Evolutionary conservation across 2,113 vertebrate species (phyloP), one percentile per base, ranked within the genome.

Genomic region (Vidua chalybeata): DNA sequence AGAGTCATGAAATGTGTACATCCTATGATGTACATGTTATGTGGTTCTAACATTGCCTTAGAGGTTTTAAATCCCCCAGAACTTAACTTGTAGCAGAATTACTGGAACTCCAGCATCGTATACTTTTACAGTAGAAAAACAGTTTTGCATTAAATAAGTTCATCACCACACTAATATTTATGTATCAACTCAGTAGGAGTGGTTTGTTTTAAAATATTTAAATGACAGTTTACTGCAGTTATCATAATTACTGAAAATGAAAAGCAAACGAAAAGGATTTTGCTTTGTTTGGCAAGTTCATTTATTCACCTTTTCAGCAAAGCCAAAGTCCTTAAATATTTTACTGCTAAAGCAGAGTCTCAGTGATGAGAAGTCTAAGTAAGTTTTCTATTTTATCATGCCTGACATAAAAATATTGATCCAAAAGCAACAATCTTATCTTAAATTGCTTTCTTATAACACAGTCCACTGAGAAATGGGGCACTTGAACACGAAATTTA

Each of bases 371-470:
- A 79, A 69, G 19, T 80, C 58, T 56, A 37, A 72, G 58, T 27
- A 48, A 55, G 20, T 51, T 88, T 90, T 84, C 43, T 84, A 1
- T 86, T 73, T 83, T 77, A 58, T 77, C 31, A 18, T 35, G 13
- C 55, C 39, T 86, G 72, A 86, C 74, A 75, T 75, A 80, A 88
- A 94, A 93, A 69, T 86, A 90, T 21, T 75, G 90, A 87, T 93
- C 94, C 46, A 69, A 71, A 92, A 89, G 28, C 81, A 95, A 64
- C 69, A 61, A 8, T 91, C 35, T 63, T 80, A 24, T 13, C 51
- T 78, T 87, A 43, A 76, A 93, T 69, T 79, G 14, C 14, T 79
- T 94, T 93, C 37, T 89, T 87, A 69, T 58, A 82, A 69, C 69
- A 49, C 13, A 64, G 35, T 85, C 54, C 39, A 30, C 62, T 81